phyloP scores from a whole-genome alignment of 2,113 vertebrate genomes.

The Alces alces region DNA sequence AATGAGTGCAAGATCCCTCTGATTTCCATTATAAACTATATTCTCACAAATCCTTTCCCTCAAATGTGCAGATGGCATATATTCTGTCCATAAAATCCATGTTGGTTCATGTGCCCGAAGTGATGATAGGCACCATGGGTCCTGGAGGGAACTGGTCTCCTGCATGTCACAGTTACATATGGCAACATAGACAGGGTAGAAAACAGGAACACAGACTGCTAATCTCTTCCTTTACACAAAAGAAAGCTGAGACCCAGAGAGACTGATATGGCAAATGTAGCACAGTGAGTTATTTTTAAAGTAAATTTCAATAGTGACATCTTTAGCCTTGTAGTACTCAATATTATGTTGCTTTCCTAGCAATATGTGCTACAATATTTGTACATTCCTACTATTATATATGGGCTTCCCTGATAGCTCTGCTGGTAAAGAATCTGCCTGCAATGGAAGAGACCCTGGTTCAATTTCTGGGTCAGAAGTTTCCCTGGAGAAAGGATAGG shows the following conservation, averaged over 20 bases:
- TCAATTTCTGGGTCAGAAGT: neutral
- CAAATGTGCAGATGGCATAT: conserved; percentile 48
- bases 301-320: neutral
- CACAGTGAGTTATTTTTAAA: conserved; percentile 9
- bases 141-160: neutral
- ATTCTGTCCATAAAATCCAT: conserved; percentile 54
- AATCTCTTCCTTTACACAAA: neutral
- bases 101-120: neutral
- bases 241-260: conserved; percentile 9
- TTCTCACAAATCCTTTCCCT: conserved; percentile 28
- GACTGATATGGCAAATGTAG: neutral
- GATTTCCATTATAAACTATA: conserved; percentile 23
- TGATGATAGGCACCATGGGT: neutral
- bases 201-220: neutral
- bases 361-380: neutral
- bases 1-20: conserved; percentile 19
- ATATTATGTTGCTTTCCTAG: neutral
- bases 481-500: neutral
- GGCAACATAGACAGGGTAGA: neutral
- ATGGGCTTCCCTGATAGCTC: neutral
- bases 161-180: conserved; percentile 50
- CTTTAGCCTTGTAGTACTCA: neutral
- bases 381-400: neutral
- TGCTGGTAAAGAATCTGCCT: neutral
- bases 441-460: neutral